These are phyloP conservation scores for Escarpia spicata DNA, from an alignment of 2,888 invertebrate genomes.

Conservation along the genomic window DNA sequence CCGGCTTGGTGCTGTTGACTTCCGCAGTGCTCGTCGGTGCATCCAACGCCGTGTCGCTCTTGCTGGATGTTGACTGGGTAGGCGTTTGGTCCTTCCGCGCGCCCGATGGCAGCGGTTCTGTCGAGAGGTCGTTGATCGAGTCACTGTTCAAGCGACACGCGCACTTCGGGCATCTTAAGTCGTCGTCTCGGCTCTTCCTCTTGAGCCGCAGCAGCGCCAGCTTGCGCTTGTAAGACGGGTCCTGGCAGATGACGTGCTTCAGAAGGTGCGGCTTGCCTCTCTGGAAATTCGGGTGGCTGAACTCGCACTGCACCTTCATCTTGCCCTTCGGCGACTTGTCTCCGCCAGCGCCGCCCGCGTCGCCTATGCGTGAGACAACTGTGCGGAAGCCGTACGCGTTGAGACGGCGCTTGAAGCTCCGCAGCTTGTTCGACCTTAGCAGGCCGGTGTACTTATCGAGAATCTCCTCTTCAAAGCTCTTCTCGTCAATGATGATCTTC, in stretches of 20 bases:
- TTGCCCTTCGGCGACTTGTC: background rate
- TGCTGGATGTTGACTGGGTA: background rate
- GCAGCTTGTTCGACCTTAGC: conserved; percentile 7
- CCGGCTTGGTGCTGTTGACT: background rate
- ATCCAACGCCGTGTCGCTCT: background rate
- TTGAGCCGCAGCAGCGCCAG: conserved; percentile 16
- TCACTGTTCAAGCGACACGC: background rate
- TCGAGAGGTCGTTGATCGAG: background rate
- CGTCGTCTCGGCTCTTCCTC: background rate
- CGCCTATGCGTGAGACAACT: background rate
- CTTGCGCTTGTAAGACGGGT: conserved; percentile 1
- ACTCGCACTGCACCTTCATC: conserved; percentile 9
- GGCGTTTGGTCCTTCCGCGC: background rate
- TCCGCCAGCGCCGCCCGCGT: background rate
- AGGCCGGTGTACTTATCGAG: background rate
- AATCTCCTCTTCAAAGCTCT: background rate
- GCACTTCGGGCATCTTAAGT: conserved; percentile 1
- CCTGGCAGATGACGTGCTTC: background rate
- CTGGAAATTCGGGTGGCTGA: conserved; percentile 4
- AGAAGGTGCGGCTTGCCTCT: background rate
- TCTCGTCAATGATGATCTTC: conserved; percentile 16
- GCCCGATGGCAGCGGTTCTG: background rate
- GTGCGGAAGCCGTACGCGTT: conserved; percentile 13
- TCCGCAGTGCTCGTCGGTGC: background rate
- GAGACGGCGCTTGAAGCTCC: background rate